Conservation (phyloP, 2,797 vertebrate genomes). For the Sebastes steindachneri region DNA sequence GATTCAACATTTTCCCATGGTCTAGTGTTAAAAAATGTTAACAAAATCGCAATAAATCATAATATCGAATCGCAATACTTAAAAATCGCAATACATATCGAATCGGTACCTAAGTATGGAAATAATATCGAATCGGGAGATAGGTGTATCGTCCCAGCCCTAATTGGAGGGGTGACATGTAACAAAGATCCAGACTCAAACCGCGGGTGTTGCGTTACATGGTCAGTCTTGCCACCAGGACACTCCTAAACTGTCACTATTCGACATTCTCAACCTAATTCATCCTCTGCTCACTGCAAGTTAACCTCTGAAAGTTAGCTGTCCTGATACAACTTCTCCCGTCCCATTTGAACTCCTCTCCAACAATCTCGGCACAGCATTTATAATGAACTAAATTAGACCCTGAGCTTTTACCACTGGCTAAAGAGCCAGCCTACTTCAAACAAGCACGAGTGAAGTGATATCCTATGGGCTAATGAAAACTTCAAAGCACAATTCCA, state of each 20-base stretch:
- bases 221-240: background rate
- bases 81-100: too few relatives aligned
- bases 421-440: background rate
- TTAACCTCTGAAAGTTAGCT: background rate
- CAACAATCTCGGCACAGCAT: background rate
- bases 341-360: background rate
- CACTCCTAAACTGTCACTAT: background rate
- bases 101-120: too few relatives aligned
- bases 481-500: conserved; percentile 39
- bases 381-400: background rate
- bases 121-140: too few relatives aligned
- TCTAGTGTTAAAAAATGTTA: too few relatives aligned
- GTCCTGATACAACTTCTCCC: background rate
- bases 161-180: background rate
- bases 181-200: background rate
- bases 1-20: too few relatives aligned
- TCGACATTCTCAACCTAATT: background rate
- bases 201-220: too few relatives aligned
- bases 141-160: too few relatives aligned
- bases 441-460: background rate
- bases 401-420: background rate
- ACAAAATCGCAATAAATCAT: too few relatives aligned
- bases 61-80: too few relatives aligned
- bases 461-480: background rate
- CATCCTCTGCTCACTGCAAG: background rate